Conservation (phyloP, 2,113 vertebrate species). For the Nematolebias whitei region DNA sequence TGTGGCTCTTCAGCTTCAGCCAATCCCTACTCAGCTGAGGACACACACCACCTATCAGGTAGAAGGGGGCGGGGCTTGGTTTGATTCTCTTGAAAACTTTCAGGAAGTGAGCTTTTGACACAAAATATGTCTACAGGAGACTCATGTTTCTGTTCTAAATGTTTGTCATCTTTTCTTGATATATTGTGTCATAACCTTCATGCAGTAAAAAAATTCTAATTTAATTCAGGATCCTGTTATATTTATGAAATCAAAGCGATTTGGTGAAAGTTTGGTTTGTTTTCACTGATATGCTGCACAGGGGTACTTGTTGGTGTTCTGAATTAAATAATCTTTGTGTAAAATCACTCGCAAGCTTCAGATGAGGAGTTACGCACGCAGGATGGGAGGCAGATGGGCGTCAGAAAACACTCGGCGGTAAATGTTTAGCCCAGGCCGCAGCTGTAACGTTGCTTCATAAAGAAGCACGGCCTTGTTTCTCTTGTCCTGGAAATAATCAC, state of each 20-base stretch:
- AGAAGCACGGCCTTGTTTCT: background rate
- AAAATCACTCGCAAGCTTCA: background rate
- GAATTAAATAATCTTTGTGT: background rate
- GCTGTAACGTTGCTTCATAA: slow-evolving; percentile 11
- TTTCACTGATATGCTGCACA: no score
- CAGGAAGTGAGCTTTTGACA: no score
- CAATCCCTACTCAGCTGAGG: slow-evolving; percentile 84
- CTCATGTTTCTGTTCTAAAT: no score
- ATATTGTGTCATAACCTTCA: no score
- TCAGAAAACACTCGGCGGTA: background rate
- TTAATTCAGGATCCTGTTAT: no score
- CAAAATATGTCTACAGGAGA: no score
- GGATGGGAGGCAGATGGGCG: background rate
- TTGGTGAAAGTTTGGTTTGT: no score
- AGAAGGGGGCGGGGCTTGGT: slow-evolving; percentile 16
- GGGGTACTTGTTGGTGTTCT: no score
- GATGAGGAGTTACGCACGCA: background rate
- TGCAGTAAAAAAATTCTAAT: no score
- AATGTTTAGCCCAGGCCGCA: background rate
- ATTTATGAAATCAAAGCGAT: no score
- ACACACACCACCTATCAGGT: slow-evolving; percentile 90
- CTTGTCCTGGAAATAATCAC: background rate
- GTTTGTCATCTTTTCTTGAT: no score
- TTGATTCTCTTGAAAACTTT: background rate
- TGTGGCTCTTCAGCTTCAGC: slow-evolving; percentile 82